These are phyloP conservation scores for Tonatia bakeri DNA, from an alignment of 2,113 vertebrate species.

Conservation along the genomic window DNA sequence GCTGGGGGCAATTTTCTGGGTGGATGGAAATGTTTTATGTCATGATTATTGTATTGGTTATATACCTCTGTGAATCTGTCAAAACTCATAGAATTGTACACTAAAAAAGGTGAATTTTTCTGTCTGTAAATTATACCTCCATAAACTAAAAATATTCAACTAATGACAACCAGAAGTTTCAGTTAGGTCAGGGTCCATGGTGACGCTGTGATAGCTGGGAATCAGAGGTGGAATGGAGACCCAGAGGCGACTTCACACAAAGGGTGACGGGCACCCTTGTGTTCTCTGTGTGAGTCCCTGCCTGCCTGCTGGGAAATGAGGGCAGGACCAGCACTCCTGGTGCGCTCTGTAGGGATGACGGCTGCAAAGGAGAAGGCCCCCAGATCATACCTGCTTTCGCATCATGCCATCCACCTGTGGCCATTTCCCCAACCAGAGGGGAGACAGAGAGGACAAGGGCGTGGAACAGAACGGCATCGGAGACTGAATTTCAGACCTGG, in stretches of 20 bases:
- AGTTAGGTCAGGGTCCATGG: not conserved
- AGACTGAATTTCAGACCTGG: not conserved
- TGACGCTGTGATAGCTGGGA: no score
- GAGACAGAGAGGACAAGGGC: not conserved
- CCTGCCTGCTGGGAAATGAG: not conserved
- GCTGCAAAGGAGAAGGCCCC: not conserved
- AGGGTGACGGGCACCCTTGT: accelerated
- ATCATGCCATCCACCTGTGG: not conserved
- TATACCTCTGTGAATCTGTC: not conserved
- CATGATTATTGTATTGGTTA: not conserved
- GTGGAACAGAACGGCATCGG: not conserved
- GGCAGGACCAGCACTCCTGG: not conserved
- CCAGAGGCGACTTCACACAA: not conserved
- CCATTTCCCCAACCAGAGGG: not conserved
- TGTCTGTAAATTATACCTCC: not conserved
- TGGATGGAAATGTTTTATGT: not conserved
- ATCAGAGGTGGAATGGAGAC: not conserved
- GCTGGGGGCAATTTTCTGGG: not conserved
- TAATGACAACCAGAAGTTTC: not conserved
- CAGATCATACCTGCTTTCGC: not conserved
- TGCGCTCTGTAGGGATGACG: not conserved
- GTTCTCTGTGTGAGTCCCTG: not conserved
- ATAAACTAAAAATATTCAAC: not conserved
- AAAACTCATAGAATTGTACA: not conserved
- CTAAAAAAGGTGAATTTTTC: not conserved